Evolutionary conservation across 2,113 vertebrate genomes (phyloP).

Genomic region (Corythaeola cristata): DNA sequence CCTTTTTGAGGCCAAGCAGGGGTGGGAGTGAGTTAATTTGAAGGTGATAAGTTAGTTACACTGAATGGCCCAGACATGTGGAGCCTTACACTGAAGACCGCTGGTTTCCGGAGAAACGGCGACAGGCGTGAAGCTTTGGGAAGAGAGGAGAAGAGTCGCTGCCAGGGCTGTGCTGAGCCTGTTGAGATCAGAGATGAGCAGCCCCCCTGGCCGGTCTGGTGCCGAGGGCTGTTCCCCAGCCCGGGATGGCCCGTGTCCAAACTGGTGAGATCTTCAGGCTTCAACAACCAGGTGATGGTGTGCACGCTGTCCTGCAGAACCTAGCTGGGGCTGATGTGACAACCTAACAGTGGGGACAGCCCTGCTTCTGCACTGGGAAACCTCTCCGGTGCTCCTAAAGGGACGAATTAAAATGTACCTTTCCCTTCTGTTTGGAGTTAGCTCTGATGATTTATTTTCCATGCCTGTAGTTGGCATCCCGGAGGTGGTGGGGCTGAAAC

Average conservation of each 20-base stretch:
- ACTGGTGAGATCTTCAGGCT: neutral
- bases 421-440: neutral
- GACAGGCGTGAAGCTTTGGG: neutral
- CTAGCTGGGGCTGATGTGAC: neutral
- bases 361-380: neutral
- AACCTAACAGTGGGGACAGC: neutral
- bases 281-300: rapidly evolving
- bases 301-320: neutral
- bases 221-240: neutral
- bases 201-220: rapidly evolving
- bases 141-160: neutral
- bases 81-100: rapidly evolving
- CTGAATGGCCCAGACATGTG: neutral
- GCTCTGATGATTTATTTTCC: neutral
- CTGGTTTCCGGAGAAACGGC: neutral
- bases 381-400: neutral
- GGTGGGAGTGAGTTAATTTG: neutral
- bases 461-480: neutral
- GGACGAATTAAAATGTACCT: too few species aligned
- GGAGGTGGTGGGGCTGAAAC: rapidly evolving
- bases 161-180: neutral
- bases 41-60: rapidly evolving
- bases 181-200: neutral
- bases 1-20: rapidly evolving
- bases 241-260: rapidly evolving